A percentile compares a stretch with the other conserved stretches of the same genome.
These are phyloP conservation scores for Heliconius himera DNA, from an alignment of 1,140 invertebrate genomes.

Conservation along the genomic window DNA sequence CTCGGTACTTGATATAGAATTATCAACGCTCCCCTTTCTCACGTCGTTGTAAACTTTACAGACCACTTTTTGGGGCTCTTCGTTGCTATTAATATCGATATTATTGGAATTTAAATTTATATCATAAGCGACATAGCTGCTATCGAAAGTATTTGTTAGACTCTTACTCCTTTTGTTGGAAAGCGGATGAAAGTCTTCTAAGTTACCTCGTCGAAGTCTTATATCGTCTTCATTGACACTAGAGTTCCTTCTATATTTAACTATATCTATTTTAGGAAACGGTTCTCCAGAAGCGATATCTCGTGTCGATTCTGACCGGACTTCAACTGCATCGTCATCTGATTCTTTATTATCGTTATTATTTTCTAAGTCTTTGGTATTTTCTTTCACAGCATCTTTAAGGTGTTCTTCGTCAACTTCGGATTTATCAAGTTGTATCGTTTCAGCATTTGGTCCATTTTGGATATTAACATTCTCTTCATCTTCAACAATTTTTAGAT, in stretches of 20 bases:
- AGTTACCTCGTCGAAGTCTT: constrained; percentile 66
- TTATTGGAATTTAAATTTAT: constrained; percentile 68
- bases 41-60: constrained; percentile 70
- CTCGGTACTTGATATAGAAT: constrained; percentile 72
- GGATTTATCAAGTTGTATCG: constrained; percentile 19
- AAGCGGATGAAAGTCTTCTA: constrained; percentile 69
- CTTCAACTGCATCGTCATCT: constrained; percentile 37
- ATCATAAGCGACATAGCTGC: constrained; percentile 60
- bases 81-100: constrained; percentile 64
- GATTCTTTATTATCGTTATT: constrained; percentile 19
- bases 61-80: constrained; percentile 68
- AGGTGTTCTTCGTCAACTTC: constrained; percentile 27
- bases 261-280: constrained; percentile 70
- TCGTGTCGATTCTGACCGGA: constrained; percentile 54
- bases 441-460: background rate
- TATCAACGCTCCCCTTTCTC: constrained; percentile 69
- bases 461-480: constrained; percentile 47
- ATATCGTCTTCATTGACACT: constrained; percentile 76
- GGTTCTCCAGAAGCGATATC: constrained; percentile 57
- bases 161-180: constrained; percentile 73
- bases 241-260: constrained; percentile 74
- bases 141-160: constrained; percentile 63
- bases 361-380: constrained; percentile 31
- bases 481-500: constrained; percentile 79
- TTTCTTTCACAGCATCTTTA: constrained; percentile 16